A percentile compares a stretch with the other conserved stretches of the same genome.
Evolutionary conservation across 2,113 vertebrate species (phyloP).

Genomic region (Rissa tridactyla): DNA sequence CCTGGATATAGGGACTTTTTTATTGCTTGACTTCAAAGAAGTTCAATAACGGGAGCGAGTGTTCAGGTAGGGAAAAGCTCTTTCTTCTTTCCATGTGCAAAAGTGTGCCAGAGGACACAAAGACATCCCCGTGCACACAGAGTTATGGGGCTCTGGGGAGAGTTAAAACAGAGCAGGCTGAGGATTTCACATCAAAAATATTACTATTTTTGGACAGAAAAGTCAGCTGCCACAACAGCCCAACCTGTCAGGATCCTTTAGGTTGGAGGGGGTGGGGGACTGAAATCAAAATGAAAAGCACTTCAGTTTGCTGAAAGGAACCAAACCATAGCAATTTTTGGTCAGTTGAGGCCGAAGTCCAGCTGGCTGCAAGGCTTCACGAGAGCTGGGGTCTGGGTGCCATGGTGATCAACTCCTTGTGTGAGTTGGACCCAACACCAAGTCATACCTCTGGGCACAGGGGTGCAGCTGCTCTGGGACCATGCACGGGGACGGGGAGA

Average conservation of each 20-base stretch:
- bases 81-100: constrained; percentile 18
- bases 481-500: not conserved
- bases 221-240: not conserved
- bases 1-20: not conserved
- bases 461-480: not conserved
- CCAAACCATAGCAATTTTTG: not conserved
- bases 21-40: constrained; percentile 10
- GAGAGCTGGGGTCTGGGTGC: not conserved
- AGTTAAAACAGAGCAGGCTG: not conserved
- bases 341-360: not conserved
- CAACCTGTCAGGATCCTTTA: not conserved
- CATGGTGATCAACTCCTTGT: not conserved
- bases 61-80: constrained; percentile 31
- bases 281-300: not conserved
- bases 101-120: constrained; percentile 4
- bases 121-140: not conserved
- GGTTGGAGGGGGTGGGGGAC: not conserved
- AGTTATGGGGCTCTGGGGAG: not conserved
- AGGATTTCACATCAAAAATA: not conserved
- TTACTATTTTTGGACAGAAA: constrained; percentile 23
- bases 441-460: too few species aligned
- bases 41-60: not conserved
- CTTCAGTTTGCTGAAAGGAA: not conserved
- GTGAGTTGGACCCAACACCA: not conserved
- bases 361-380: not conserved